These are phyloP conservation scores for Metaphire vulgaris DNA, from an alignment of 1,140 invertebrate species.

Conservation along the genomic window DNA sequence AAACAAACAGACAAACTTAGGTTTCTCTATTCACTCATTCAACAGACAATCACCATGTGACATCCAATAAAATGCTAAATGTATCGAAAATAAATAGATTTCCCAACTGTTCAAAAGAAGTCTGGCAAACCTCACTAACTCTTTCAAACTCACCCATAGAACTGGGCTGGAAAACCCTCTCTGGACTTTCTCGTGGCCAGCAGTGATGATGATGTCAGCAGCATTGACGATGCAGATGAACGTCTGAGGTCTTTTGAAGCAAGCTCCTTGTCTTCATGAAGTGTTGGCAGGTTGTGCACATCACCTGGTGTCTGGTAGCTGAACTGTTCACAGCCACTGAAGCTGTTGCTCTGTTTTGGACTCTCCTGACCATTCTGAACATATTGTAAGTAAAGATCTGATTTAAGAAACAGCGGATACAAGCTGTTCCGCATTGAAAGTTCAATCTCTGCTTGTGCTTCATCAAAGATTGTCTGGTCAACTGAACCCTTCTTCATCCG, in stretches of 20 bases:
- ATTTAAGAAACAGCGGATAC: conserved; percentile 82
- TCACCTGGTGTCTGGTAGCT: not conserved
- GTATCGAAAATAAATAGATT: too few relatives aligned
- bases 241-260: conserved; percentile 57
- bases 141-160: not conserved
- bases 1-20: too few relatives aligned
- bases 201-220: not conserved
- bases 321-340: conserved; percentile 35
- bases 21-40: too few relatives aligned
- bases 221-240: not conserved
- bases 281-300: conserved; percentile 59
- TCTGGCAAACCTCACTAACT: too few relatives aligned
- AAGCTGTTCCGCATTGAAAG: conserved; percentile 72
- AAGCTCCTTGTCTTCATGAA: conserved; percentile 72
- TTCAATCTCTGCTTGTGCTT: conserved; percentile 68
- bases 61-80: too few relatives aligned
- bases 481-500: conserved; percentile 65
- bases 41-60: too few relatives aligned
- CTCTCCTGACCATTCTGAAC: conserved; percentile 62
- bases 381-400: conserved; percentile 81
- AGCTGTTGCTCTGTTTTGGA: conserved; percentile 50
- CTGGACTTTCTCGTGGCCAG: not conserved
- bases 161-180: not conserved
- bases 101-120: too few relatives aligned
- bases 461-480: conserved; percentile 59